Conservation (phyloP, 2,113 vertebrate genomes). For the Paratilapia polleni region DNA sequence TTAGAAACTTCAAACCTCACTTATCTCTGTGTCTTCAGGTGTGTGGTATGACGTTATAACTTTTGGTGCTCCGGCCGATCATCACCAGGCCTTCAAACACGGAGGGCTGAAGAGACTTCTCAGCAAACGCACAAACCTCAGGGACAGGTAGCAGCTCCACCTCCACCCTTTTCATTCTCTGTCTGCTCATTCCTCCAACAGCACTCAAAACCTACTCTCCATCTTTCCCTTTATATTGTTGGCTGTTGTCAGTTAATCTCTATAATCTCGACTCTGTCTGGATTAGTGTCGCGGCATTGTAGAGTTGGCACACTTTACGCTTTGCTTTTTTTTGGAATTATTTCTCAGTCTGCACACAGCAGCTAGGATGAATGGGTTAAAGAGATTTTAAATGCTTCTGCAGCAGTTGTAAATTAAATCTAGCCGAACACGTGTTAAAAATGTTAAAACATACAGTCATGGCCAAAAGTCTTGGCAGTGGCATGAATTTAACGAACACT, state of each 20-base stretch:
- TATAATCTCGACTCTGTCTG: conserved; percentile 16
- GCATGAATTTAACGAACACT: no score
- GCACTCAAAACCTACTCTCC: neutral
- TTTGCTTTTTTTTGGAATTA: neutral
- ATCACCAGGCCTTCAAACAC: conserved; percentile 67
- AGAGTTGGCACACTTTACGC: conserved; percentile 10
- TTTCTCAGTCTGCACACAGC: neutral
- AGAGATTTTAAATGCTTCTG: neutral
- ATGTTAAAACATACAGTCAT: neutral
- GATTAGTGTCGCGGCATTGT: conserved; percentile 22
- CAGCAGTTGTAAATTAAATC: neutral
- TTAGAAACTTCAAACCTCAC: neutral
- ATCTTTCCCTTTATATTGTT: neutral
- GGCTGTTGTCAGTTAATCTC: conserved; percentile 11
- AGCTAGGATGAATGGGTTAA: neutral
- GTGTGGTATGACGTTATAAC: conserved; percentile 72
- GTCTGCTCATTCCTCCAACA: neutral
- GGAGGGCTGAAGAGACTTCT: conserved; percentile 65
- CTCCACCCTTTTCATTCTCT: neutral
- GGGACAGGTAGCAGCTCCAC: neutral
- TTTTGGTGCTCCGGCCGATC: conserved; percentile 59
- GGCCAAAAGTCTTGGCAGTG: rapidly evolving
- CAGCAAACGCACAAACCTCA: conserved; percentile 11
- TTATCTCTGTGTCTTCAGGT: conserved; percentile 33
- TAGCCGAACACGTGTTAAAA: neutral